Conservation (phyloP, 2,888 invertebrate species). For the Eutolmus rufibarbis region DNA sequence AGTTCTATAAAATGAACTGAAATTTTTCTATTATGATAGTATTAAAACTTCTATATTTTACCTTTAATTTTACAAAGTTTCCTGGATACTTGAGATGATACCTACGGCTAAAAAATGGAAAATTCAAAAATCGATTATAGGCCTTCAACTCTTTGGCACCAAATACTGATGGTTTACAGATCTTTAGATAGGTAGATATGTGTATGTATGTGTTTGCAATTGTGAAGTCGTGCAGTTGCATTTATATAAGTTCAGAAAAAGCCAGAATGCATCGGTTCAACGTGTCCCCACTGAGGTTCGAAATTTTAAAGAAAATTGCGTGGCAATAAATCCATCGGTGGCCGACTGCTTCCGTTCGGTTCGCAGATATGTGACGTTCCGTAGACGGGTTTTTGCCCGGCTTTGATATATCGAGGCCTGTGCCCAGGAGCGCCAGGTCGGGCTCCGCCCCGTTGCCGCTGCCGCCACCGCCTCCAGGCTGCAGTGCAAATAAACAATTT, state of each 20-base stretch:
- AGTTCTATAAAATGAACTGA: too few species aligned
- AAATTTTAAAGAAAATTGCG: slow-evolving; percentile 6
- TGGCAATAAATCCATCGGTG: slow-evolving; percentile 10
- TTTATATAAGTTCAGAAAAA: neutral
- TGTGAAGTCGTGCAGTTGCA: neutral
- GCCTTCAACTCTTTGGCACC: neutral
- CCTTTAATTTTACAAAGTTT: too few species aligned
- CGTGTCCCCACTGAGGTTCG: neutral
- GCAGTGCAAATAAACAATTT: slow-evolving; percentile 5
- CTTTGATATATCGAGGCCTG: slow-evolving; percentile 19
- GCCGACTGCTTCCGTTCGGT: neutral
- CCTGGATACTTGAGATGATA: too few species aligned
- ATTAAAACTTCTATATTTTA: too few species aligned
- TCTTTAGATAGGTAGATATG: neutral
- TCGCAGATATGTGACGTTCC: neutral
- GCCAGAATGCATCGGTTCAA: neutral
- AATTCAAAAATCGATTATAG: neutral
- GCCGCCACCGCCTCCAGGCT: neutral
- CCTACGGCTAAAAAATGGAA: too few species aligned
- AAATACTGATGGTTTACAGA: neutral
- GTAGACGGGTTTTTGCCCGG: slow-evolving; percentile 14
- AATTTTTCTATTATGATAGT: too few species aligned
- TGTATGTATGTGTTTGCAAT: neutral
- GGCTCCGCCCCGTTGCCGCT: neutral
- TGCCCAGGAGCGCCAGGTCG: neutral